Conservation (phyloP, 2,113 vertebrate species). For the Burhinus bistriatus region DNA sequence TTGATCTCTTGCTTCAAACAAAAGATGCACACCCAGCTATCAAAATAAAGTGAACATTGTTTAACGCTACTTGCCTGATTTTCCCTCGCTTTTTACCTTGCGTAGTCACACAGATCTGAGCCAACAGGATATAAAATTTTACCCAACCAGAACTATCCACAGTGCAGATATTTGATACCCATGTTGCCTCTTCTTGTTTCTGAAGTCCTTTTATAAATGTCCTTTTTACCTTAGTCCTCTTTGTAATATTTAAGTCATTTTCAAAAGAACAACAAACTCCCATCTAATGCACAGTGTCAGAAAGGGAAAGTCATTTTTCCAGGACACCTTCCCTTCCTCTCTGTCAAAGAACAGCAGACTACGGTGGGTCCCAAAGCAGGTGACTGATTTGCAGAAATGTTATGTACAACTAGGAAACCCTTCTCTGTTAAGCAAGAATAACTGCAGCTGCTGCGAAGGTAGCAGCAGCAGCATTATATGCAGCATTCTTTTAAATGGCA, state of each 20-base stretch:
- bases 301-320: background rate
- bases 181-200: background rate
- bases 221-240: background rate
- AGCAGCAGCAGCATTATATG: background rate
- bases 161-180: background rate
- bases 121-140: conserved; percentile 54
- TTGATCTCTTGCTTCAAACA: conserved; percentile 22
- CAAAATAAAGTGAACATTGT: conserved; percentile 43
- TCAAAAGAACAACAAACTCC: background rate
- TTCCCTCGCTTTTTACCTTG: background rate
- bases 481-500: background rate
- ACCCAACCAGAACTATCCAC: conserved; percentile 23
- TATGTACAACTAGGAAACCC: background rate
- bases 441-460: background rate
- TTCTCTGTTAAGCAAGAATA: background rate
- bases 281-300: background rate
- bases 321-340: background rate
- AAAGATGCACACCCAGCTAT: conserved; percentile 21
- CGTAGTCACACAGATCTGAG: background rate
- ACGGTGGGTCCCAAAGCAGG: background rate
- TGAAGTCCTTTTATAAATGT: background rate
- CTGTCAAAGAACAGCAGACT: background rate
- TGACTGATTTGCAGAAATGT: background rate
- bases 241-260: background rate
- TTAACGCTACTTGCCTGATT: background rate